Evolutionary conservation across 92 coral and sea anemone species (phyloP).

Genomic region (Parazoanthus atlanticus): DNA sequence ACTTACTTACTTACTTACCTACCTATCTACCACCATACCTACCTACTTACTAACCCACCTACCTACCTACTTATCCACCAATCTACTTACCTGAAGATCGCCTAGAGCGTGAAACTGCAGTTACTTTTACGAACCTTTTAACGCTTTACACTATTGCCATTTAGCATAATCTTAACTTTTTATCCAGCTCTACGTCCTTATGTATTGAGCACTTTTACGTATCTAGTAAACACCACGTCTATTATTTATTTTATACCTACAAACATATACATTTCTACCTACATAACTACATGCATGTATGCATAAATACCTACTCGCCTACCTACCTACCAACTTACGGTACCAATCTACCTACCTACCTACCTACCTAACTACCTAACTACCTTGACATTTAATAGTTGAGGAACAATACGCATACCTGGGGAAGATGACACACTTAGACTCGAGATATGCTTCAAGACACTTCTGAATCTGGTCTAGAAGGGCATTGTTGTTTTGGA

Average conservation of each 20-base stretch:
- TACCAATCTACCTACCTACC: background rate
- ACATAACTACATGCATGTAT: background rate
- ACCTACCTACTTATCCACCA: background rate
- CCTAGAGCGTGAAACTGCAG: no score
- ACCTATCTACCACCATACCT: no score
- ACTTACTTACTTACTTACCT: no score
- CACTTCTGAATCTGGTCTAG: conserved; percentile 99
- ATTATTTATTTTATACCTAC: no score
- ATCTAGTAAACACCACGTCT: no score
- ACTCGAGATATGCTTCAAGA: conserved; percentile 95
- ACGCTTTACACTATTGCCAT: no score
- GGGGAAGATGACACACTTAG: conserved; percentile 98
- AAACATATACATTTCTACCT: background rate
- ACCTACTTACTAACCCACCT: no score
- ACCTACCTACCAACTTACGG: background rate
- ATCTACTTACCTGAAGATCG: background rate
- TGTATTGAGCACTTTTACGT: no score
- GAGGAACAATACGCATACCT: conserved; percentile 54
- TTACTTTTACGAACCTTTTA: no score
- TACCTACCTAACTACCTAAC: background rate
- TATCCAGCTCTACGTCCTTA: no score
- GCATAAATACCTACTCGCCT: background rate
- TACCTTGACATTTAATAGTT: background rate
- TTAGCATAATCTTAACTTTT: no score
- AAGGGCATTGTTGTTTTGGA: conserved; percentile 97